Percentiles rank a stretch among this genome's conserved stretches.
These are phyloP conservation scores for Mesorhabditis belari DNA, from an alignment of 2,888 invertebrate species.

Conservation along the genomic window DNA sequence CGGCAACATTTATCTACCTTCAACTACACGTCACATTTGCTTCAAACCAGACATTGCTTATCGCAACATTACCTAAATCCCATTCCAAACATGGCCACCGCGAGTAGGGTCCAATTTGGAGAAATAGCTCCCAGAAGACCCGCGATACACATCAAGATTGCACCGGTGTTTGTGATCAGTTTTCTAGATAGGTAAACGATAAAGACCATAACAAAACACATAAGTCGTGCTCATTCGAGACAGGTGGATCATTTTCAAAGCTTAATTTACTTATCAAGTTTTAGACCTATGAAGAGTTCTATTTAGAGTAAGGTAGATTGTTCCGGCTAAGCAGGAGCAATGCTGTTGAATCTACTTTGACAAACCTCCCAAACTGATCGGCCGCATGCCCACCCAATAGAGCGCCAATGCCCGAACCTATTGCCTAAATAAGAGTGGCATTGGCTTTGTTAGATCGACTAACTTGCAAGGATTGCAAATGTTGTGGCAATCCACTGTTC, in stretches of 20 bases:
- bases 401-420: conserved; percentile 27
- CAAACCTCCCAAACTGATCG: conserved; percentile 23
- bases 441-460: not conserved
- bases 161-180: conserved; percentile 20
- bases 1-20: no score
- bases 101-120: conserved; percentile 10
- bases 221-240: no score
- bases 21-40: no score
- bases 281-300: no score
- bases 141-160: conserved; percentile 14
- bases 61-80: conserved; percentile 24
- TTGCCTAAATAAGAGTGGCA: conserved; percentile 2
- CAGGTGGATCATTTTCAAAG: no score
- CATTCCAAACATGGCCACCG: conserved; percentile 24
- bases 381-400: conserved; percentile 28
- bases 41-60: no score
- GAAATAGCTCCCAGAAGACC: conserved; percentile 15
- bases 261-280: no score
- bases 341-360: no score
- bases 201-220: no score
- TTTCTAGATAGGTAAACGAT: no score
- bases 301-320: no score
- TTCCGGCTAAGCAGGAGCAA: no score
- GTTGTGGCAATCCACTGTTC: conserved; percentile 15
- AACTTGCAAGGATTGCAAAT: conserved; percentile 24